Percentiles rank a stretch among this genome's conserved stretches.
Conservation (phyloP, 1,140 invertebrate genomes). For the Psix sp. region DNA sequence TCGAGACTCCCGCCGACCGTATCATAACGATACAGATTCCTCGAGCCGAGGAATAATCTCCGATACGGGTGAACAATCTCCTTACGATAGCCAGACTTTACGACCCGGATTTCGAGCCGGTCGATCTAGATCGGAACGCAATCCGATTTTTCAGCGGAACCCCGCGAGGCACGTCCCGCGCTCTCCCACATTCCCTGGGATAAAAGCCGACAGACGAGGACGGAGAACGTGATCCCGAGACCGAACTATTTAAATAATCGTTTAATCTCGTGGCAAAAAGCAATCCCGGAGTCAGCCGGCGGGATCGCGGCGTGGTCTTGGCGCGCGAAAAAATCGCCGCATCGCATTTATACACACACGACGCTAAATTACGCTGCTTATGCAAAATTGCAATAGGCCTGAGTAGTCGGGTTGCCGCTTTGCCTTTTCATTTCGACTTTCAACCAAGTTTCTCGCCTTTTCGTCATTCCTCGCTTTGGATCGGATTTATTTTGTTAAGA, state of each 20-base stretch:
- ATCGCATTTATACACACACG: slow-evolving; percentile 1
- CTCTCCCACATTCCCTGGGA: slow-evolving; percentile 30
- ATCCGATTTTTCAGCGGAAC: slow-evolving; percentile 47
- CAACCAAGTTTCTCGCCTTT: no score
- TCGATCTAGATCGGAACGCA: slow-evolving; percentile 53
- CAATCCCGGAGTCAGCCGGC: slow-evolving; percentile 9
- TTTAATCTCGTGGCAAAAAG: slow-evolving; percentile 45
- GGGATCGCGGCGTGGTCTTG: slow-evolving; percentile 4
- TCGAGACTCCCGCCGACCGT: not conserved
- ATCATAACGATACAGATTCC: slow-evolving; percentile 30
- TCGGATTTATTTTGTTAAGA: no score
- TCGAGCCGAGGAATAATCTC: slow-evolving; percentile 23
- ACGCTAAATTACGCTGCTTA: not conserved
- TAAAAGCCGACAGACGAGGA: slow-evolving; percentile 22
- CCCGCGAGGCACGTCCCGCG: slow-evolving; percentile 37
- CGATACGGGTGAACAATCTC: slow-evolving; percentile 38
- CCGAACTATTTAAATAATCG: slow-evolving; percentile 52
- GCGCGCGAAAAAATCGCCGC: not conserved
- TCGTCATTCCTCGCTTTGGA: no score
- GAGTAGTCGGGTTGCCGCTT: no score
- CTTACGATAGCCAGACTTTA: slow-evolving; percentile 32
- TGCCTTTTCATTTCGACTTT: no score
- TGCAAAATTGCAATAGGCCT: no score
- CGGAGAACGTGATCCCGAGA: slow-evolving; percentile 31
- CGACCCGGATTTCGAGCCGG: slow-evolving; percentile 45